Evolutionary conservation across 2,797 vertebrate genomes (phyloP), one percentile per base, ranked within the genome.

Genomic region (Thaleichthys pacificus): DNA sequence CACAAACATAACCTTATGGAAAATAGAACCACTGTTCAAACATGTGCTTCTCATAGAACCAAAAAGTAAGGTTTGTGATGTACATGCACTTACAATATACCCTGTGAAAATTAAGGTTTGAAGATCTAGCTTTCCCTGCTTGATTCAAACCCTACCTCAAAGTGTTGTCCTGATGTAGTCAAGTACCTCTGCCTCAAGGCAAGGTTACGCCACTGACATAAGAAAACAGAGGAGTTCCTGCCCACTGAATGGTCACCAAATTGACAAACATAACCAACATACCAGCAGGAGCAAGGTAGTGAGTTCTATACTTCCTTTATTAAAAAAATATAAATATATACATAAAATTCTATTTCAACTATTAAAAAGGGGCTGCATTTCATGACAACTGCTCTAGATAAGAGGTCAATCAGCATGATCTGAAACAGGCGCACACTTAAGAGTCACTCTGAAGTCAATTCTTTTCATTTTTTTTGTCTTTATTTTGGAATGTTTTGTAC

Each of bases 311-410:
- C 92, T 93, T 94, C 90, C 92, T 94, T 94, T 94, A 93, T 94
- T 93, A 93, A 94, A 94, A 94, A 94, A 93, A 94, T 93, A 94
- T 92, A 94, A 93, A 93, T 93, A 94, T 93, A 93, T 93, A 94
- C 93, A 94, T 94, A 94, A 94, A 47, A 93, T 94, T 94, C 92
- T 94, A 93, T 93, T 94, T 94, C 91, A 92, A 92, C 93, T 94
- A 94, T 93, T 93, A 94, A 94, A 94, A 94, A 93, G 92, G 92
- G 92, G 91, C 91, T 93, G 92, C 92, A 94, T 93, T 93, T 93
- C 91, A 92, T 92, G 91, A 93, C 91, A 93, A 93, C 91, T 90
- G 91, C 92, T 92, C 93, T 93, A 93, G 92, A 93, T 92, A 92
- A 92, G 92, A 92, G 89, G 92, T 93, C 93, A 93, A 92, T 94